Percentiles rank a stretch among this genome's conserved stretches.
phyloP scores from a whole-genome alignment of 2,888 invertebrate species.

The Epicampocera succincta region DNA sequence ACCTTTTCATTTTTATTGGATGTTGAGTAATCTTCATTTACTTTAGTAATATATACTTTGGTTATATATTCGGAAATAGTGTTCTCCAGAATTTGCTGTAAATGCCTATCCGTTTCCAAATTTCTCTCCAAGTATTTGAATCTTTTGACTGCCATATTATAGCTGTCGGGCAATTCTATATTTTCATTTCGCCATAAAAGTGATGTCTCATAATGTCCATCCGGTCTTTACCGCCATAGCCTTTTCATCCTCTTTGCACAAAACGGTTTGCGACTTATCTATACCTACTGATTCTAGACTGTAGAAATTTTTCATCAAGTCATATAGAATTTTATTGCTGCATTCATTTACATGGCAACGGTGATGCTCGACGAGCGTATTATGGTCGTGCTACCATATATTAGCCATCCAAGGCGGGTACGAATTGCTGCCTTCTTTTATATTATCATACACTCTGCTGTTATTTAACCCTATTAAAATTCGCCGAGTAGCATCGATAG shows the following conservation, averaged over 20 bases:
- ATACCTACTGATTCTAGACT: constrained; percentile 18
- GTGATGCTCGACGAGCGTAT: neutral
- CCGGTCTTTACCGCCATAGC: constrained; percentile 11
- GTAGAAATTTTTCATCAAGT: constrained; percentile 14
- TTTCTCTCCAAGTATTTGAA: constrained; percentile 49
- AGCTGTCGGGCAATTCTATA: constrained; percentile 50
- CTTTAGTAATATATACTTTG: constrained; percentile 33
- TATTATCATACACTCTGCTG: constrained; percentile 24
- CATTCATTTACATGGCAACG: constrained; percentile 12
- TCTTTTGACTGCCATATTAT: constrained; percentile 59
- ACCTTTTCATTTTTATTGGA: constrained; percentile 33
- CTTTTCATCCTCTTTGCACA: constrained; percentile 16
- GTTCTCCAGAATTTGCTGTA: constrained; percentile 42
- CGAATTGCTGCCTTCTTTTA: neutral
- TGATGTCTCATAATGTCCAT: constrained; percentile 45
- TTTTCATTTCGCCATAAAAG: constrained; percentile 60
- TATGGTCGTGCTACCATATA: neutral
- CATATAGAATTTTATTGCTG: neutral
- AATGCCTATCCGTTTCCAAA: constrained; percentile 45
- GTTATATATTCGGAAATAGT: too few relatives aligned
- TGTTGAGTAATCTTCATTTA: constrained; percentile 6
- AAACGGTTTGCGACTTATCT: neutral
- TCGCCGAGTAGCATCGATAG: constrained; percentile 32
- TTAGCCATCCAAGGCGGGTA: neutral
- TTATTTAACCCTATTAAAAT: constrained; percentile 54